Evolutionary conservation across 2,113 vertebrate genomes (phyloP).

Genomic region (Colius striatus): DNA sequence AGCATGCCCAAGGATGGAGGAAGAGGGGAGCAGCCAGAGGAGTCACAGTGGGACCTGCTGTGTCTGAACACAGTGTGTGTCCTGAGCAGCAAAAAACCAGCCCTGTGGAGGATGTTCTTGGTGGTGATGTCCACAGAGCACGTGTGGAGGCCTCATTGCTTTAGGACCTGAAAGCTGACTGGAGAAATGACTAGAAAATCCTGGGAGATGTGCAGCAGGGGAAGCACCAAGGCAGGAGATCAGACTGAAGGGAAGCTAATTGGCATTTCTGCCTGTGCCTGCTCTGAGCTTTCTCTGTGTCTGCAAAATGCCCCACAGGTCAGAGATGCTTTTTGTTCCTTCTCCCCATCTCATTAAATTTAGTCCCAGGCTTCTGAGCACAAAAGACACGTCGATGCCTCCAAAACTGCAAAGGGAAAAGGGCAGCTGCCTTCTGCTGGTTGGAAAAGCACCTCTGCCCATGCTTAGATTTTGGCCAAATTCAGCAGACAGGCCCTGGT

Average conservation of each 20-base stretch:
- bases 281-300: not conserved
- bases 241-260: not conserved
- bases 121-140: not conserved
- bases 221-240: not conserved
- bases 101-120: fast-evolving
- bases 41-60: not conserved
- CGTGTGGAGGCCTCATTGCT: not conserved
- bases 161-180: not conserved
- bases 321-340: not conserved
- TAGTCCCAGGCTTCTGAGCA: not conserved
- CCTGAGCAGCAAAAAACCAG: not conserved
- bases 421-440: not conserved
- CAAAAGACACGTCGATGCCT: not conserved
- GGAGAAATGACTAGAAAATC: not conserved
- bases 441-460: not conserved
- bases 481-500: not conserved
- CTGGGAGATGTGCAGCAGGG: not conserved
- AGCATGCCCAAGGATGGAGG: not conserved
- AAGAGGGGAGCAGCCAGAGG: not conserved
- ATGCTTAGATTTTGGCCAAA: not conserved
- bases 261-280: not conserved
- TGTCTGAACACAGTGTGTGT: not conserved
- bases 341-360: not conserved
- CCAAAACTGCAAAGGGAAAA: not conserved
- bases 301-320: not conserved